A percentile compares a stretch with the other conserved stretches of the same genome.
Evolutionary conservation across 2,888 invertebrate genomes (phyloP).

Genomic region (Eupithecia subumbrata): DNA sequence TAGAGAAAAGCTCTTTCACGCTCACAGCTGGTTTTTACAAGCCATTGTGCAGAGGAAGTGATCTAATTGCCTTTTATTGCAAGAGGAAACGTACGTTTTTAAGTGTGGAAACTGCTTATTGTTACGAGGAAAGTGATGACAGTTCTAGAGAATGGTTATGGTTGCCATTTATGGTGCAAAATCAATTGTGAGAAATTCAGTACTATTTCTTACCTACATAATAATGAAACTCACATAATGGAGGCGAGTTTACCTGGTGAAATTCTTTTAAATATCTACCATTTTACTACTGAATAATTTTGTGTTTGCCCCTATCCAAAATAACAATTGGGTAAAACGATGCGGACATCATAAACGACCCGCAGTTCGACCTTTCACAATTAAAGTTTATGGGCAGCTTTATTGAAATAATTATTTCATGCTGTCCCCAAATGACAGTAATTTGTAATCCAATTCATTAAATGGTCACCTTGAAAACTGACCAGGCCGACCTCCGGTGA

Average conservation of each 20-base stretch:
- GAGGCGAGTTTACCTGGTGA: background rate
- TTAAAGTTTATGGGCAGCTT: conserved; percentile 37
- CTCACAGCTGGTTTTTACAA: conserved; percentile 69
- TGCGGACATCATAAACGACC: conserved; percentile 28
- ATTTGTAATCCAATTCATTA: conserved; percentile 34
- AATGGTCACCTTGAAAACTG: conserved; percentile 37
- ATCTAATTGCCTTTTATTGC: conserved; percentile 72
- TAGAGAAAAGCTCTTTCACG: conserved; percentile 37
- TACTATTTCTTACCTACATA: background rate
- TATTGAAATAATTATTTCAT: conserved; percentile 31
- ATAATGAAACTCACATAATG: background rate
- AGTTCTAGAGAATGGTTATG: conserved; percentile 18
- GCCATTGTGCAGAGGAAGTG: conserved; percentile 76
- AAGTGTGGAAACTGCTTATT: conserved; percentile 58
- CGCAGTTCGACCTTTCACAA: conserved; percentile 34
- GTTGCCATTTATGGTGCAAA: background rate
- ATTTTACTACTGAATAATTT: background rate
- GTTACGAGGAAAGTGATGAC: conserved; percentile 40
- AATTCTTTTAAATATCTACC: background rate
- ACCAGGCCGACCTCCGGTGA: conserved; percentile 24
- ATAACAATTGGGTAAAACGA: conserved; percentile 13
- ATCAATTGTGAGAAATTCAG: background rate
- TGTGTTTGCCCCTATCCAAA: conserved; percentile 24
- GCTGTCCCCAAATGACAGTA: conserved; percentile 30
- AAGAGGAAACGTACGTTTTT: conserved; percentile 70